Base-by-base conservation (phyloP, 1,140 invertebrate genomes). In the Aphaenogaster rudis region DNA sequence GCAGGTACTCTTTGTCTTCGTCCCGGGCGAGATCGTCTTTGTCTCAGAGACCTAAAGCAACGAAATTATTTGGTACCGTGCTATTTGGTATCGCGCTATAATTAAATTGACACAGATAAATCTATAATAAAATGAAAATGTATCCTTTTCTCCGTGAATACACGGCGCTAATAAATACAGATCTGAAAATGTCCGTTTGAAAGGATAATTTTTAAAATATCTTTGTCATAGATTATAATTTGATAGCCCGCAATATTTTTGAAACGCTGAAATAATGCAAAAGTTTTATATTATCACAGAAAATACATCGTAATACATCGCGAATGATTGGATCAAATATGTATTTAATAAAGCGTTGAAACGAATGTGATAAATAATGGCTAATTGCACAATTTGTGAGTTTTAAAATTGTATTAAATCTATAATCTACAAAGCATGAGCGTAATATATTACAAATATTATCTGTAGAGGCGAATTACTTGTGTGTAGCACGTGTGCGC, bases 301-400 rank as follows among this genome's bases (percentile, higher is more conserved):
- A 61, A 77, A 61, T 77, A 61, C 39, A 36, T 61, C 7, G 72
- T 76, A 21, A 57, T 57, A 76, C 33, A 39, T 57, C 36, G 52
- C 21, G 42, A 36, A 33, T 78, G 21, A 78, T 78, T 64, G 42
- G 17, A 78, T 78, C 57, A 64, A 78, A 78, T 78, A 64, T 64
- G 76, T 78, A 78, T 64, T 78, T 21, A 78, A 78, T 78, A 78
- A 78, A 78, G 59, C 28, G 76, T 54, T 79, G 33, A 69, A 69
- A 67, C 11, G 13, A 80, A 54, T 52, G 48, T 54, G 50, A 81
- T 71, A 61, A 81, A 81, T 69, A 69, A 81, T 69, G 66, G 61
- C 33, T 66, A 69, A 81, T 69, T 69, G 48, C 48, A 28, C 28
- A 69, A 54, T 81, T 81, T 54, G 64, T 36, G 21, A 57, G 9